Percentiles rank a stretch among this genome's conserved stretches.
Conservation (phyloP, 2,888 invertebrate species). For the Pterostichus madidus region DNA sequence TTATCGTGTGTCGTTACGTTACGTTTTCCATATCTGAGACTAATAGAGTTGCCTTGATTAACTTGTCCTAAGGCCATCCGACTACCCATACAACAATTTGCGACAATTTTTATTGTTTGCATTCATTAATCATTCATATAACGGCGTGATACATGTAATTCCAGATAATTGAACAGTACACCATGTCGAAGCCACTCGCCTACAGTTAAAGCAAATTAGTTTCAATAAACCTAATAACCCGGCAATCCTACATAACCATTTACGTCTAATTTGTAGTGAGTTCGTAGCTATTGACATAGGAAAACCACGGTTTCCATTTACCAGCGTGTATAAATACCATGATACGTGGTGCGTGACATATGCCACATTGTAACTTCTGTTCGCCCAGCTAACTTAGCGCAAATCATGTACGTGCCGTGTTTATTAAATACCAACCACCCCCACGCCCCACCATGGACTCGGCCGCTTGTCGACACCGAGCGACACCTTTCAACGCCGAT, state of each 20-base stretch:
- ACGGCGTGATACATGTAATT: too few species aligned
- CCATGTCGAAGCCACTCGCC: too few species aligned
- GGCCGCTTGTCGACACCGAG: constrained; percentile 22
- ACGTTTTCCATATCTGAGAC: too few species aligned
- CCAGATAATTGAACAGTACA: too few species aligned
- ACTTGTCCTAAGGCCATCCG: too few species aligned
- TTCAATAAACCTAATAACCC: constrained; percentile 7
- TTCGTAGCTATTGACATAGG: not conserved
- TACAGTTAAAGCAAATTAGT: not conserved
- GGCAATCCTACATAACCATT: not conserved
- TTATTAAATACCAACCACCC: constrained; percentile 58
- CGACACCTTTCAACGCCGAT: constrained; percentile 37
- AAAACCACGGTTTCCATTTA: constrained; percentile 31
- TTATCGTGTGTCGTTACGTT: too few species aligned
- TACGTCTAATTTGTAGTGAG: not conserved
- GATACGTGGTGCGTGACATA: constrained; percentile 62
- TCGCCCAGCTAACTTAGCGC: constrained; percentile 34
- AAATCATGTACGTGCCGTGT: constrained; percentile 64
- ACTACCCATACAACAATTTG: too few species aligned
- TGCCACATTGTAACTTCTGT: constrained; percentile 56
- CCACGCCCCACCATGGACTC: constrained; percentile 1
- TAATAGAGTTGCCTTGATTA: too few species aligned
- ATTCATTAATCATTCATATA: too few species aligned
- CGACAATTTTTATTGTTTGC: too few species aligned
- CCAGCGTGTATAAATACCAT: constrained; percentile 56